These are phyloP conservation scores for Chironomus tentans DNA, from an alignment of 2,888 invertebrate genomes.

Conservation along the genomic window DNA sequence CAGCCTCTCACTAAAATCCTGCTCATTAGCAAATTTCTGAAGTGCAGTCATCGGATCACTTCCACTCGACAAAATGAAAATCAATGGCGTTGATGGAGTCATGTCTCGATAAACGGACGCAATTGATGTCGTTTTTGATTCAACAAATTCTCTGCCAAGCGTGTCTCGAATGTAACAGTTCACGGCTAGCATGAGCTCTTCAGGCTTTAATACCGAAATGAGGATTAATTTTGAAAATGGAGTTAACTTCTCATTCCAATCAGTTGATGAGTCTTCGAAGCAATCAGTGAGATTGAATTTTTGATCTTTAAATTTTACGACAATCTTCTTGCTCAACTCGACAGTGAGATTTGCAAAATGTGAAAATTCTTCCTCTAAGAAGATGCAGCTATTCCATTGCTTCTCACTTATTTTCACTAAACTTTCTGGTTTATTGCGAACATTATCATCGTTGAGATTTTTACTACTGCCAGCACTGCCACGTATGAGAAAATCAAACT, in stretches of 20 bases:
- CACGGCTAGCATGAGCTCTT: conserved; percentile 71
- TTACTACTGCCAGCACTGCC: conserved; percentile 51
- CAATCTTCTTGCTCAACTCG: conserved; percentile 49
- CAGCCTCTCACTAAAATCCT: conserved; percentile 58
- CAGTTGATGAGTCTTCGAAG: conserved; percentile 32
- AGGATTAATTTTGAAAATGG: conserved; percentile 75
- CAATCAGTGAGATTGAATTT: conserved; percentile 23
- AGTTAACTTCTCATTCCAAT: conserved; percentile 57
- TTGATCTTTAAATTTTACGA: conserved; percentile 51
- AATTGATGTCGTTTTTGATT: conserved; percentile 44
- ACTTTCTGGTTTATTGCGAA: conserved; percentile 49
- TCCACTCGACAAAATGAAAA: conserved; percentile 80
- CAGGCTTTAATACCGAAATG: conserved; percentile 65
- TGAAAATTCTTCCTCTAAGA: conserved; percentile 50
- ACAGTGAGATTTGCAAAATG: conserved; percentile 46
- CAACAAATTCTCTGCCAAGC: conserved; percentile 70
- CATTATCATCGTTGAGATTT: conserved; percentile 38
- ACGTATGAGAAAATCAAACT: conserved; percentile 72
- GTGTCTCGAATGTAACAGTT: conserved; percentile 69
- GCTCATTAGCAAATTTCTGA: conserved; percentile 67
- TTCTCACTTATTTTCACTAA: conserved; percentile 46
- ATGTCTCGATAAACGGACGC: conserved; percentile 47
- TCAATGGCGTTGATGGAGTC: conserved; percentile 61
- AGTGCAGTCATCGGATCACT: conserved; percentile 82
- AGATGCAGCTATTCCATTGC: conserved; percentile 61